Base-by-base conservation (phyloP, 2,888 invertebrate species). In the Zhengitettix transpicula region DNA sequence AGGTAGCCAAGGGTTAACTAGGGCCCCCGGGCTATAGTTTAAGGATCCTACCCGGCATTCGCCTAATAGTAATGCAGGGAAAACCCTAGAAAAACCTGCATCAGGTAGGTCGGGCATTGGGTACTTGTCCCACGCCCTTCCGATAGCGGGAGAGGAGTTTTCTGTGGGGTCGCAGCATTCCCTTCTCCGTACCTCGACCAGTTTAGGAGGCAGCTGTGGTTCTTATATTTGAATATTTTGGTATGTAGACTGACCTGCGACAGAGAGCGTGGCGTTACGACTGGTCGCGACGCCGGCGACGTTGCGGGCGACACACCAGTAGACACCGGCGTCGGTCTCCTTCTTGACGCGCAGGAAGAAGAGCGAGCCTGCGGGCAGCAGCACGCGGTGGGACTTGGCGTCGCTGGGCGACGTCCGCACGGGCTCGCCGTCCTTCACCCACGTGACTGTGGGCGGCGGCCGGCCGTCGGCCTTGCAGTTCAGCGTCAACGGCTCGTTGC, bases 391-490 rank as follows among this genome's bases (percentile, higher is more conserved):
- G 42, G 92, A 89, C 71, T 88, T 87, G 67, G 83, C 81, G 69
- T 74, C 72, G 15, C 68, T 55, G 57, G 81, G 77, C 53, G 81
- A 79, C 2, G 91, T 89, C 68, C 84, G 82, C 63, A 91, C 84
- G 54, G 83, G 84, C 65, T 85, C 81, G 40, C 94, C 94, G 76
- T 96, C 92, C 72, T 84, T 78, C 78, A 86, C 96, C 97, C 97
- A 98, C 69, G 89, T 89, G 72, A 97, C 93, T 64, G 82, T 81
- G 10, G 96, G 95, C 67, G 89, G 87, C 3, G 92, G 92, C 68
- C 90, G 87, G 63, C 97, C 97, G 74, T 95, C 95, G 14, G 96
- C 97, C 70, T 94, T 95, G 75, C 98, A 98, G 73, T 96, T 92
- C 66, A 98, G 80, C 61, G 97, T 98, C 62, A 95, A 96, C 52